These are phyloP conservation scores for Hycleus cichorii DNA, from an alignment of 1,140 invertebrate genomes.

Conservation along the genomic window DNA sequence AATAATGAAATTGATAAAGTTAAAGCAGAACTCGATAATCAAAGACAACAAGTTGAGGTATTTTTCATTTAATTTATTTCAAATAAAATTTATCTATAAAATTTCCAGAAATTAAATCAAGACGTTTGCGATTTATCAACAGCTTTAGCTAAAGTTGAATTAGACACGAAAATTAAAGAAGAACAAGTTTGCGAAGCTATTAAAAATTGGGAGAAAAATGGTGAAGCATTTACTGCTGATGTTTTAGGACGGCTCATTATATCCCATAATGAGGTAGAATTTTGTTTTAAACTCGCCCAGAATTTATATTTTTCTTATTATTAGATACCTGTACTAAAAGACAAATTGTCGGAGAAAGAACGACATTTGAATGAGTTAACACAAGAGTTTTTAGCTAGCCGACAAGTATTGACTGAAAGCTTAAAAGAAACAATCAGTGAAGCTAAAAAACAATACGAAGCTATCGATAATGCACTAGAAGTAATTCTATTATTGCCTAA, in stretches of 20 bases:
- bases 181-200: conserved; percentile 34
- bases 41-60: conserved; percentile 37
- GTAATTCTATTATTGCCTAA: conserved; percentile 23
- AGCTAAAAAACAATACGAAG: conserved; percentile 43
- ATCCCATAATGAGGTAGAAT: conserved; percentile 35
- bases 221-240: conserved; percentile 35
- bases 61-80: conserved; percentile 1
- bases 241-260: conserved; percentile 34
- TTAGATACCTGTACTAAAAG: conserved; percentile 34
- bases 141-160: conserved; percentile 41
- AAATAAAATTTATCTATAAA: too few species aligned
- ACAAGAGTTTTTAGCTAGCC: conserved; percentile 35
- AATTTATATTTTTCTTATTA: conserved; percentile 10
- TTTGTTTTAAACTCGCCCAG: not conserved
- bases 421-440: conserved; percentile 40
- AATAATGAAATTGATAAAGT: conserved; percentile 45
- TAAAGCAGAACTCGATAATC: conserved; percentile 45
- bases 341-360: conserved; percentile 39
- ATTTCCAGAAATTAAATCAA: conserved; percentile 44
- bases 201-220: conserved; percentile 35
- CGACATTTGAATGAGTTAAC: conserved; percentile 38
- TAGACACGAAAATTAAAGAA: conserved; percentile 33
- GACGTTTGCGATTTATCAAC: conserved; percentile 48
- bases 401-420: conserved; percentile 40
- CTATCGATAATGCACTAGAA: conserved; percentile 43